Base-by-base conservation (phyloP, 2,797 vertebrate genomes). In the Psittacula echo region DNA sequence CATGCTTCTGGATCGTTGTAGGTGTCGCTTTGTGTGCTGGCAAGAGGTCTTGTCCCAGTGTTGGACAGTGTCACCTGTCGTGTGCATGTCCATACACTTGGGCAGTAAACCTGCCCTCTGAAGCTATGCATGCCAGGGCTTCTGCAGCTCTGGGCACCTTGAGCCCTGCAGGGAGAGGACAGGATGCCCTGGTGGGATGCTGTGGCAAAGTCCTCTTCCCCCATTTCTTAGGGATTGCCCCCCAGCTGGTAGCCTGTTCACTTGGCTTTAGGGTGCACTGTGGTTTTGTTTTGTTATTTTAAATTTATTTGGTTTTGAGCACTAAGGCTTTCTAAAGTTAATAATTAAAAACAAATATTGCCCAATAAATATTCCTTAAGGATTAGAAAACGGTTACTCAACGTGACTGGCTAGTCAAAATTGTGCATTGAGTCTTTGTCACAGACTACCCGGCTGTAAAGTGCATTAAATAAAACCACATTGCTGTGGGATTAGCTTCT, bases 81-180 rank as follows among this genome's bases (percentile, higher is more conserved):
- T 3, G 1, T 34, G 37, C 1, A 0, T 4, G 7, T 62, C 29
- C 3, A 0, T 26, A 32, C 7, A 1, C 50, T n/a, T 37, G 30
- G 21, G 54, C 56, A 30, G 13, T n/a, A 54, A 47, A 27, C 42
- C 37, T 27, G 10, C 42, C 26, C 37, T 20, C 42, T 66, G 76
- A 44, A 75, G 58, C 13, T 50, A 5, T 20, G 16, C 7, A 18
- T 1, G 11, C 22, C 3, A 10, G 27, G 4, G 3, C 12, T 89
- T 50, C 53, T 42, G 76, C 54, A 51, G 24, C 44, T 45, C 17
- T 0, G 0, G 22, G n/a, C 44, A n/a, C 13, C 37, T 30, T 1
- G 3, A 74, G 24, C 27, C 34, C 0, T 2, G 10, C 62, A 48
- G 37, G 16, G 42, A 56, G 45, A n/a, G 22, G 27, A 9, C 0